Conservation (phyloP, 1,140 invertebrate species). For the Penaeus indicus region DNA sequence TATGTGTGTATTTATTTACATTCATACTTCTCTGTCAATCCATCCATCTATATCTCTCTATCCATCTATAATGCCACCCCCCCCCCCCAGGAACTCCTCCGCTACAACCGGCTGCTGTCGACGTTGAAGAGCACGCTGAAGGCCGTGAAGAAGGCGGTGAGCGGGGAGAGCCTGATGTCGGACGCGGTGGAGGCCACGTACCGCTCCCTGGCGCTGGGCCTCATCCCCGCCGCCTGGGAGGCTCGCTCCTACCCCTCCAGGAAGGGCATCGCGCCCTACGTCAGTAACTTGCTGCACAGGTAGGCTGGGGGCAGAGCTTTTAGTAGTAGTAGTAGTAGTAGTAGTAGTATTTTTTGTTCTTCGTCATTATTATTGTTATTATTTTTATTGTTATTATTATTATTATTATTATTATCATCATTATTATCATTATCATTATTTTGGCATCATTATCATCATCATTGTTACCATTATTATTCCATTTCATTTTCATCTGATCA, state of each 20-base stretch:
- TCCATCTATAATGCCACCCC: not conserved
- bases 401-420: too few relatives aligned
- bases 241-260: constrained; percentile 73
- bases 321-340: too few relatives aligned
- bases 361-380: too few relatives aligned
- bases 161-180: constrained; percentile 75
- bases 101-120: constrained; percentile 72
- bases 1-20: too few relatives aligned
- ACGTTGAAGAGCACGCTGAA: constrained; percentile 70
- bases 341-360: too few relatives aligned
- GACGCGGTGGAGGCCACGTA: constrained; percentile 73
- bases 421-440: too few relatives aligned
- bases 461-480: too few relatives aligned
- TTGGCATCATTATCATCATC: too few relatives aligned
- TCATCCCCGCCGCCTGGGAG: constrained; percentile 72
- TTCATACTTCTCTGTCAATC: too few relatives aligned
- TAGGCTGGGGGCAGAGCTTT: constrained; percentile 51
- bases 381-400: too few relatives aligned
- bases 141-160: constrained; percentile 73
- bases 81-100: constrained; percentile 70
- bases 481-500: too few relatives aligned
- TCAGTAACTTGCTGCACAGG: constrained; percentile 73
- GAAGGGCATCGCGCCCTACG: constrained; percentile 74
- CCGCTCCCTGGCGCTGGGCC: constrained; percentile 72
- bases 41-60: not conserved